Evolutionary conservation across 2,797 vertebrate species (phyloP), one percentile per base, ranked within the genome.

Genomic region (Astyanax mexicanus): DNA sequence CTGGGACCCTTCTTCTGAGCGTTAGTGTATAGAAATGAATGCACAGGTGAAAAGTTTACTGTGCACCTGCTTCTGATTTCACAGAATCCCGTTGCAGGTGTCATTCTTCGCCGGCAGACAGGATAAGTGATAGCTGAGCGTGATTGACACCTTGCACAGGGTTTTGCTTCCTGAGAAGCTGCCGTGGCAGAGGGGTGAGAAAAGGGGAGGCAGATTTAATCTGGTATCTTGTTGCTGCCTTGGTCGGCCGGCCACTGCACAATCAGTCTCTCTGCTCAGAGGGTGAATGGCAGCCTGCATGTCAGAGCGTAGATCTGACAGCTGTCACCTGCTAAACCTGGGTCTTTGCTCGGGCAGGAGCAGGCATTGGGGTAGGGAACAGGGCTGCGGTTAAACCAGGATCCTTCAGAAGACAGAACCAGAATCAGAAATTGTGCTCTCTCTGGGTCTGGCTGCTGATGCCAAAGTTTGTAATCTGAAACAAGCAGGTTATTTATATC

Each of bases 221-320:
- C 77, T 78, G 55, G 42, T 60, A 69, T 79, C 81, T 83, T 81
- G 81, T 83, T 83, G 75, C 42, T 45, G 64, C 68, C 62, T 74
- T 72, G 55, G 72, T 70, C 8, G 61, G 29, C 65, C 66, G 68
- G 49, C 76, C 79, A 23, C 49, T 61, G 38, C 76, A 79, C 75
- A 75, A 64, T 73, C 78, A 65, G 68, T 65, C 49, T 70, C 71
- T 64, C 74, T 65, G 55, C 55, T 44, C 21, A 51, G 47, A 49
- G 38, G 1, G 45, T 70, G 55, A 83, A 60, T 69, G 67, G 32
- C 68, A 68, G 77, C 69, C 72, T 65, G 40, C 58, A 61, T 40
- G 55, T 75, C 65, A 29, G 60, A 25, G 78, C 71, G 62, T 25
- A 62, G 44, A 65, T 81, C 81, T 81, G 80, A 80, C 81, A 79